Percentiles rank a stretch among this genome's conserved stretches.
Evolutionary conservation across 1,140 invertebrate species (phyloP).

Genomic region (Nasonia longicornis): DNA sequence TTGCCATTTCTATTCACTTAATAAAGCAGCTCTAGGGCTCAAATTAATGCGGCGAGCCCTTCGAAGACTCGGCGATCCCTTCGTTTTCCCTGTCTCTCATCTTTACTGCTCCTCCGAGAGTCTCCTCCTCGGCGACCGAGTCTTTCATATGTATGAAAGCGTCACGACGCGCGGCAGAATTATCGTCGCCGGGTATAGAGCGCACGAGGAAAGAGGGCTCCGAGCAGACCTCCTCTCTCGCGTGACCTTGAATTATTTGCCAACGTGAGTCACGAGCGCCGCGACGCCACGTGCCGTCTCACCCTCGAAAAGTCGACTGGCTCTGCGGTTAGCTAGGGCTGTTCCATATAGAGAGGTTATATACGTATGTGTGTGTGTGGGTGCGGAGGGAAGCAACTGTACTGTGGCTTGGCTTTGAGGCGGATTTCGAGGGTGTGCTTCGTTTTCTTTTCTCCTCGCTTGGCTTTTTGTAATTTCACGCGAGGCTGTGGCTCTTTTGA

Average conservation of each 20-base stretch:
- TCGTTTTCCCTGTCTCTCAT: neutral
- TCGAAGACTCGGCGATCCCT: neutral
- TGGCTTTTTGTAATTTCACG: neutral
- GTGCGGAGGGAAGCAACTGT: neutral
- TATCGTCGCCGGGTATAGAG: neutral
- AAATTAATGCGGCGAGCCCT: neutral
- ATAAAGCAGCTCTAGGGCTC: neutral
- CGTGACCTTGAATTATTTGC: constrained; percentile 33
- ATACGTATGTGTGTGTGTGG: neutral
- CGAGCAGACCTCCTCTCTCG: neutral
- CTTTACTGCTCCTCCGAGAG: neutral
- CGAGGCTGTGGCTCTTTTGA: neutral
- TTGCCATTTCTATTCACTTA: neutral
- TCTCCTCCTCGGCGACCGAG: neutral
- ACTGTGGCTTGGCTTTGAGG: neutral
- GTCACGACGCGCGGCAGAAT: neutral
- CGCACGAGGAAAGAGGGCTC: neutral
- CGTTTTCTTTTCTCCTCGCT: neutral
- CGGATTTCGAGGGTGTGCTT: neutral
- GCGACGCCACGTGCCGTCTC: neutral
- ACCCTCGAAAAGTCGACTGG: neutral
- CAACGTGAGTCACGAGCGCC: constrained; percentile 1
- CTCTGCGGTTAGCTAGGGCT: neutral
- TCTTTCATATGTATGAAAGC: constrained; percentile 7
- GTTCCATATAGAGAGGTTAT: neutral